Conservation (phyloP, 2,113 vertebrate species). For the Cyprinodon brontotheroides region DNA sequence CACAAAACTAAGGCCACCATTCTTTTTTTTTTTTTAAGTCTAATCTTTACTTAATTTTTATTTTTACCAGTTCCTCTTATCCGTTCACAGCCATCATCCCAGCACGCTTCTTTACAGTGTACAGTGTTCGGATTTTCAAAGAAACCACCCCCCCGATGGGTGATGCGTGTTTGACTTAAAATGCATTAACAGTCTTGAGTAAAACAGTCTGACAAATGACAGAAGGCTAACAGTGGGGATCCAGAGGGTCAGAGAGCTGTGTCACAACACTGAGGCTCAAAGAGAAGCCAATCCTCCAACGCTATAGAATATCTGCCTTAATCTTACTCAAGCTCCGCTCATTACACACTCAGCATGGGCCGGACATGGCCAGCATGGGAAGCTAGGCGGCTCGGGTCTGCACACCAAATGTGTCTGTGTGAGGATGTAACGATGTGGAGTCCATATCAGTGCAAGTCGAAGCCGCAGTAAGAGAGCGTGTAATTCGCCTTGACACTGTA, state of each 20-base stretch:
- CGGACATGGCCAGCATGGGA: conserved; percentile 50
- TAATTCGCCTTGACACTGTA: conserved; percentile 51
- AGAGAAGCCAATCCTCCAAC: conserved; percentile 58
- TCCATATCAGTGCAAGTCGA: conserved; percentile 39
- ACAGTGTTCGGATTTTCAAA: conserved; percentile 39
- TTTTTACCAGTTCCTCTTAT: conserved; percentile 28
- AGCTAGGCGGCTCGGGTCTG: conserved; percentile 51
- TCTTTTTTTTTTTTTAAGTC: conserved; percentile 7
- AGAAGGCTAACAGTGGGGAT: conserved; percentile 56
- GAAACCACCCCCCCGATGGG: conserved; percentile 44
- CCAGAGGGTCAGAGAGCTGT: conserved; percentile 52
- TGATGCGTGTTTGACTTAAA: conserved; percentile 48
- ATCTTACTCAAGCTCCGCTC: conserved; percentile 69
- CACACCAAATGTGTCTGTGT: conserved; percentile 31
- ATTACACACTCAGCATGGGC: conserved; percentile 74
- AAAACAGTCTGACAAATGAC: conserved; percentile 66
- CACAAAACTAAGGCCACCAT: conserved; percentile 35
- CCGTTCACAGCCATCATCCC: conserved; percentile 38
- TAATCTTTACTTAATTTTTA: conserved; percentile 17
- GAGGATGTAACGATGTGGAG: conserved; percentile 38
- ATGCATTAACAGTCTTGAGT: conserved; percentile 65
- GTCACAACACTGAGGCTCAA: conserved; percentile 43
- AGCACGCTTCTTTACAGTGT: conserved; percentile 32
- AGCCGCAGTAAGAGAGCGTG: conserved; percentile 48
- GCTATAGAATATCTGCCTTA: conserved; percentile 65